Conservation (phyloP, 2,888 invertebrate species). For the Cephalotes varians region DNA sequence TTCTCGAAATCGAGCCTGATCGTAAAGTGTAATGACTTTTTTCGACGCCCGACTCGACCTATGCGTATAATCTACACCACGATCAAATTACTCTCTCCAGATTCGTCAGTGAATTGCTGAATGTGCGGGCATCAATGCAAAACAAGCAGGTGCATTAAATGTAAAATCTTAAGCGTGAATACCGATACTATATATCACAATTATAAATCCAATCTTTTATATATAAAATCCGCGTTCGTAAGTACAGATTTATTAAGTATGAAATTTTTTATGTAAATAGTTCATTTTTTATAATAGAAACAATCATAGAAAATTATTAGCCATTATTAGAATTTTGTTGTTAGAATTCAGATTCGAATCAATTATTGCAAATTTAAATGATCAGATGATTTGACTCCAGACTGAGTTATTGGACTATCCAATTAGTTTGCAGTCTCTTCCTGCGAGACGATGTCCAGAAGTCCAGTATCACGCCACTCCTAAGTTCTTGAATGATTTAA, state of each 20-base stretch:
- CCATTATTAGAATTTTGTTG: background rate
- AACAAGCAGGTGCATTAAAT: constrained; percentile 40
- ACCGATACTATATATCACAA: background rate
- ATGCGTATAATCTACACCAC: constrained; percentile 53
- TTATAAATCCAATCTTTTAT: background rate
- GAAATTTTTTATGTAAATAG: background rate
- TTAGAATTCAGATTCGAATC: background rate
- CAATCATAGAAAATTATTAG: background rate
- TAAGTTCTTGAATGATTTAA: constrained; percentile 60
- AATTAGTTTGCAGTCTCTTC: background rate
- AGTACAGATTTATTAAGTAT: background rate
- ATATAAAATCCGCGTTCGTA: background rate
- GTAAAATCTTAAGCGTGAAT: background rate
- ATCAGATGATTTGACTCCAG: background rate
- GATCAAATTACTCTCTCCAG: constrained; percentile 68
- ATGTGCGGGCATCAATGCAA: constrained; percentile 50
- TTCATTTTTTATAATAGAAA: background rate
- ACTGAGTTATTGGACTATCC: background rate
- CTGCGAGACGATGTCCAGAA: constrained; percentile 51
- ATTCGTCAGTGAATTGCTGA: constrained; percentile 31
- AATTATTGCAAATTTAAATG: background rate
- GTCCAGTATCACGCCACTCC: constrained; percentile 55
- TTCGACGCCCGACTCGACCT: constrained; percentile 27
- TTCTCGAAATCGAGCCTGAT: constrained; percentile 70
- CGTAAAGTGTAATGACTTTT: constrained; percentile 68